A percentile compares a stretch with the other conserved stretches of the same genome.
Evolutionary conservation across 2,888 invertebrate species (phyloP).

Genomic region (Thera obeliscata): DNA sequence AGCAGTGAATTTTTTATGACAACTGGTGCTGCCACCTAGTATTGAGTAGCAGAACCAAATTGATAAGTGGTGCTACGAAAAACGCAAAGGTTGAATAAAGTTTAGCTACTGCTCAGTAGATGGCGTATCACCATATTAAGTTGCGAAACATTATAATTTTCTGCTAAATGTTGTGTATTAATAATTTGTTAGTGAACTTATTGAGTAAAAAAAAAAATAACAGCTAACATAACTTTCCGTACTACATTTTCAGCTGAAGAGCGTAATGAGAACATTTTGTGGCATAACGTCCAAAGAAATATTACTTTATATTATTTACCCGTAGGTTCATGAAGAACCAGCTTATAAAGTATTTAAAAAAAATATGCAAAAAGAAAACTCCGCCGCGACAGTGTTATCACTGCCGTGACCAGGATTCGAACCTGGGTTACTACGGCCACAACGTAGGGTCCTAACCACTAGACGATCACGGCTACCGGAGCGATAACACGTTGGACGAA

Average conservation of each 20-base stretch:
- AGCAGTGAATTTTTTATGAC: neutral
- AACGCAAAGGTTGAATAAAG: too few relatives aligned
- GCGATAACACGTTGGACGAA: constrained; percentile 74
- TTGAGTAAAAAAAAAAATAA: too few relatives aligned
- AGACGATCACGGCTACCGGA: constrained; percentile 85
- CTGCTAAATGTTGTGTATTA: too few relatives aligned
- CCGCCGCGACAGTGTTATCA: constrained; percentile 69
- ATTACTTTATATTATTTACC: too few relatives aligned
- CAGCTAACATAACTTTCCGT: too few relatives aligned
- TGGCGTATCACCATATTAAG: constrained; percentile 1
- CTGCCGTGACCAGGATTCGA: constrained; percentile 81
- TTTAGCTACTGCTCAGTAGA: constrained; percentile 24
- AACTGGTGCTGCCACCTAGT: constrained; percentile 26
- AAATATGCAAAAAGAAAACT: constrained; percentile 48
- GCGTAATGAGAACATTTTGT: too few relatives aligned
- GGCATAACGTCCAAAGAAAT: too few relatives aligned
- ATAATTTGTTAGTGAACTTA: too few relatives aligned
- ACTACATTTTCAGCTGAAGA: too few relatives aligned
- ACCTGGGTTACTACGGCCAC: constrained; percentile 91
- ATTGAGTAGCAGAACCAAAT: constrained; percentile 22
- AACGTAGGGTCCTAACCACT: constrained; percentile 91
- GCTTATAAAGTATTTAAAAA: constrained; percentile 1
- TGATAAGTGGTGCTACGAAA: neutral
- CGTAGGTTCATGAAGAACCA: too few relatives aligned
- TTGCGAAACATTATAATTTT: too few relatives aligned